Evolutionary conservation across 2,113 vertebrate species (phyloP), one percentile per base, ranked within the genome.

Genomic region (Crotalus horridus): DNA sequence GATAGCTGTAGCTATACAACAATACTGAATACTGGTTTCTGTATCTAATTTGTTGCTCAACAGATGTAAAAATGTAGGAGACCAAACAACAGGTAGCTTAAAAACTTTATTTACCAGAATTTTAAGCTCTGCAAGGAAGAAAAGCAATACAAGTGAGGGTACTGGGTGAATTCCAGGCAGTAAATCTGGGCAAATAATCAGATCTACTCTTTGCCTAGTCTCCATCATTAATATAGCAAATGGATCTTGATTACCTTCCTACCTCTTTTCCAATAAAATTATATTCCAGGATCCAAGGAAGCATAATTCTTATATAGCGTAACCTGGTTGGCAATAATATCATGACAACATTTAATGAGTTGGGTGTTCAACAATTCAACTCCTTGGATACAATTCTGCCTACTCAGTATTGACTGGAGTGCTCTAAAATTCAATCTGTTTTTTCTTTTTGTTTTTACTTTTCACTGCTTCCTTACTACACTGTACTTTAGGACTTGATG

Each of bases 1-100:
- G 94, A 92, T 89, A 46, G 4, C 86, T 94, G 88, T 87, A 69
- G 55, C 53, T 90, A 24, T 43, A 24, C 90, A 90, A 93, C 26
- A 7, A 24, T 56, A 6, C 51, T 89, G 6, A 86, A 61, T n/a
- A 6, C 58, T 85, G 6, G 33, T 8, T 81, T 39, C n/a, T 7
- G 2, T 20, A 39, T 33, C n/a, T 74, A 74, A 74, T 74, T 74
- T 39, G n/a, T 74, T 74, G 69, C n/a, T 74, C 15, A 81, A 81
- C 69, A 39, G 15, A 81, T 39, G 33, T 81, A 81, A 81, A 81
- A 81, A 81, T 43, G 74, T 9, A 81, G 33, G 7, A 81, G 33
- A 43, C 7, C 33, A 81, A 81, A 81, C 43, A 39, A 33, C 13
- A 69, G 61, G 29, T 33, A 81, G n/a, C 15, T 81, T 74, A 20